Percentiles rank a stretch among this genome's conserved stretches.
Evolutionary conservation across 2,888 invertebrate genomes (phyloP).

Genomic region (Machimus rusticus): DNA sequence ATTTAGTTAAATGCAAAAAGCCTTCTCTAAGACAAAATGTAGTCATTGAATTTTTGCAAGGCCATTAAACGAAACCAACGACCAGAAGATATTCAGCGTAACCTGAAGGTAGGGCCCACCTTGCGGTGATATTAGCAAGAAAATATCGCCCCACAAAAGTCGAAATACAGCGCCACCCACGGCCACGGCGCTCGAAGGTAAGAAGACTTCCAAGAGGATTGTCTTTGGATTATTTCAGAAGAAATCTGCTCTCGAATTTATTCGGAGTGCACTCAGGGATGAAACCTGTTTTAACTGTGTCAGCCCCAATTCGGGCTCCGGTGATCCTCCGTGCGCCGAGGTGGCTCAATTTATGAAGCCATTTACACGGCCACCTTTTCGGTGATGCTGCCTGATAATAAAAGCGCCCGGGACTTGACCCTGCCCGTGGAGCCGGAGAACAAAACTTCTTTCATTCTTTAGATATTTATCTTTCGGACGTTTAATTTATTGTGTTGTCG

Average conservation of each 20-base stretch:
- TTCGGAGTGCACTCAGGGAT: conserved; percentile 43
- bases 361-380: neutral
- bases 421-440: neutral
- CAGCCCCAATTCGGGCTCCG: conserved; percentile 14
- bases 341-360: conserved; percentile 21
- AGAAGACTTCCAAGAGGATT: neutral
- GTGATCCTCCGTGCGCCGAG: neutral
- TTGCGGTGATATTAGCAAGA: neutral
- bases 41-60: neutral
- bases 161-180: neutral
- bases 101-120: neutral
- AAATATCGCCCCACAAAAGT: neutral
- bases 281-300: conserved; percentile 44
- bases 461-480: conserved; percentile 24
- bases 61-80: neutral
- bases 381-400: conserved; percentile 12
- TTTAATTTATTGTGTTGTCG: conserved; percentile 31
- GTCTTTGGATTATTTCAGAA: neutral
- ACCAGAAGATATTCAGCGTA: neutral
- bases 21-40: neutral
- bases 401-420: neutral
- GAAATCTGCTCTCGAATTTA: neutral
- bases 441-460: conserved; percentile 8
- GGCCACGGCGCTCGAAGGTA: neutral
- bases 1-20: neutral